These are phyloP conservation scores for Apodemia hepburni DNA, from an alignment of 2,888 invertebrate species.

Conservation along the genomic window DNA sequence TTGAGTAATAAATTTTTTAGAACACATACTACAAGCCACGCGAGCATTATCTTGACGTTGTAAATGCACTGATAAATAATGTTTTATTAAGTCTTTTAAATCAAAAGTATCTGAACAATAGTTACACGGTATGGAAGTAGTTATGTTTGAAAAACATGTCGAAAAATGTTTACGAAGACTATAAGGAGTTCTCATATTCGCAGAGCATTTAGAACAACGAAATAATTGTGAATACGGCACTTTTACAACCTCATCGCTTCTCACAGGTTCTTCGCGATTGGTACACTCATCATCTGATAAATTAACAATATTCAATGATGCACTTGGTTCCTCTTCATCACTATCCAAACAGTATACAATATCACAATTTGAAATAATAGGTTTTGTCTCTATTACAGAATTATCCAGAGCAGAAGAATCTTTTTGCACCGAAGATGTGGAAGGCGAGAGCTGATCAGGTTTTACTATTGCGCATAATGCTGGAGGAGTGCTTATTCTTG, in stretches of 20 bases:
- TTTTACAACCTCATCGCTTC: constrained; percentile 13
- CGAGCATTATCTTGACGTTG: not conserved
- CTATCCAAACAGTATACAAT: constrained; percentile 46
- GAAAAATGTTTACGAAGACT: constrained; percentile 47
- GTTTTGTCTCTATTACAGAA: not conserved
- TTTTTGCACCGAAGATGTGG: not conserved
- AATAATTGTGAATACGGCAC: constrained; percentile 32
- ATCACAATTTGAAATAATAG: constrained; percentile 10
- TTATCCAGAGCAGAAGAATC: not conserved
- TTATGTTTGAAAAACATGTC: constrained; percentile 29
- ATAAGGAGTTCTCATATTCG: constrained; percentile 31
- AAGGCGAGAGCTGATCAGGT: not conserved
- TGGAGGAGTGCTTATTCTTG: constrained; percentile 11
- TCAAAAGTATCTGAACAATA: constrained; percentile 31
- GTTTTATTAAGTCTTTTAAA: constrained; percentile 38
- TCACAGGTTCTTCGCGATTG: not conserved
- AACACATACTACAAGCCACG: constrained; percentile 42
- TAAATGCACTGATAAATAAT: constrained; percentile 39
- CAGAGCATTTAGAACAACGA: constrained; percentile 48
- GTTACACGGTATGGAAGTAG: constrained; percentile 34
- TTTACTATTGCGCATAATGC: constrained; percentile 1
- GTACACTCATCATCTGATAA: constrained; percentile 40
- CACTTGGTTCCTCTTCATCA: constrained; percentile 52
- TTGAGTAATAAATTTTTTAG: constrained; percentile 26
- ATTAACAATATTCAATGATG: constrained; percentile 36